A percentile compares a stretch with the other conserved stretches of the same genome.
These are phyloP conservation scores for Actenoides lindsayi DNA, from an alignment of 2,113 vertebrate genomes.

Conservation along the genomic window DNA sequence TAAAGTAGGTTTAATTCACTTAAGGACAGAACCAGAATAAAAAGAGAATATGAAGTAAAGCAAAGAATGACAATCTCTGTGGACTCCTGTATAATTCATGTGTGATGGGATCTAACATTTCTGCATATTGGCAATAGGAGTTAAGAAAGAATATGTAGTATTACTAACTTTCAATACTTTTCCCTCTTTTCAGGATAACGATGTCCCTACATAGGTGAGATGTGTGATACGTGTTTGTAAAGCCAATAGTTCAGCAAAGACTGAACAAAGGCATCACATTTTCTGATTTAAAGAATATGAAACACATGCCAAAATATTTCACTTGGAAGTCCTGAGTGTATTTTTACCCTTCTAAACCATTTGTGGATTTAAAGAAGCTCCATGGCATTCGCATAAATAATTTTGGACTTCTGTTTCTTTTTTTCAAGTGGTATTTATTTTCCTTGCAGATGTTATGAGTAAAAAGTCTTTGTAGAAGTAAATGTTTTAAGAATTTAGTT, in stretches of 20 bases:
- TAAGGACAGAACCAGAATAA: neutral
- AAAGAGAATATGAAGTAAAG: neutral
- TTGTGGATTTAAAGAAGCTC: neutral
- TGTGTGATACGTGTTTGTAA: neutral
- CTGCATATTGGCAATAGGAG: neutral
- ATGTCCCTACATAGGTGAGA: neutral
- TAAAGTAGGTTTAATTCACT: neutral
- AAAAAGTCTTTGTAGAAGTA: neutral
- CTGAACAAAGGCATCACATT: neutral
- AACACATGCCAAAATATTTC: neutral
- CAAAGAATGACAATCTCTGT: neutral
- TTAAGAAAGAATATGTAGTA: neutral
- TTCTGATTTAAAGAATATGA: neutral
- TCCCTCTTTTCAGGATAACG: neutral
- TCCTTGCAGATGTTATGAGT: neutral
- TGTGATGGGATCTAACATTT: neutral
- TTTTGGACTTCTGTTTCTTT: neutral
- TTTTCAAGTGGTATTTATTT: neutral
- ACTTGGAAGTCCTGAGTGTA: neutral
- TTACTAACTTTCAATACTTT: neutral
- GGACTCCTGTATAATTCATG: neutral
- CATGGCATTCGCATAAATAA: neutral
- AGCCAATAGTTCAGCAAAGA: neutral
- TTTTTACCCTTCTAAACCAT: neutral
- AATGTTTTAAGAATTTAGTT: neutral